A percentile compares a stretch with the other conserved stretches of the same genome.
Conservation (phyloP, 2,113 vertebrate genomes). For the Antennarius striatus region DNA sequence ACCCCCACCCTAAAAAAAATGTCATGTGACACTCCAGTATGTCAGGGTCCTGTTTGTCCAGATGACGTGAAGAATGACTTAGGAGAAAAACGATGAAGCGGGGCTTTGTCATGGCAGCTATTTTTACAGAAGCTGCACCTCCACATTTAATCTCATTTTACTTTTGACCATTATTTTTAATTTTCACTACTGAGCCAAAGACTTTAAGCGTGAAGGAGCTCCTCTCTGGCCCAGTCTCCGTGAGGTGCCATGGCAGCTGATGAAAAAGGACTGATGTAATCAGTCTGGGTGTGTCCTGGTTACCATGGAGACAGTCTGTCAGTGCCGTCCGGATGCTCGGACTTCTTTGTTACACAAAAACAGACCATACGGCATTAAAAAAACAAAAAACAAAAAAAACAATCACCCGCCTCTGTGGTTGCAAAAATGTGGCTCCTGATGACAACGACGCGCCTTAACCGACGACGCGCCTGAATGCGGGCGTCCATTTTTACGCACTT, state of each 20-base stretch:
- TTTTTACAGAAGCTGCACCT: not conserved
- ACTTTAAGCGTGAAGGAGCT: slow-evolving; percentile 35
- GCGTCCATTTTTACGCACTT: slow-evolving; percentile 36
- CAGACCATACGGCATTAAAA: slow-evolving; percentile 34
- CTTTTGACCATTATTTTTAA: not conserved
- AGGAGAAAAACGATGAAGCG: slow-evolving; percentile 16
- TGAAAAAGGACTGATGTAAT: slow-evolving; percentile 73
- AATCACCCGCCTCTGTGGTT: slow-evolving; percentile 16
- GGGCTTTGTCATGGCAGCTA: not conserved
- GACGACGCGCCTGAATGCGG: slow-evolving; percentile 11
- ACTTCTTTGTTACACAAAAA: slow-evolving; percentile 53
- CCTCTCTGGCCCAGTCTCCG: slow-evolving; percentile 39
- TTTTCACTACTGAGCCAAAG: slow-evolving; percentile 9
- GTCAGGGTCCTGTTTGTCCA: not conserved
- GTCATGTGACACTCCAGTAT: too few species aligned
- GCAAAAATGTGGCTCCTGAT: slow-evolving; percentile 35
- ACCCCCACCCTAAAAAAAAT: too few species aligned
- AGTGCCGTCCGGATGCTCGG: slow-evolving; percentile 50
- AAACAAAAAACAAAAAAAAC: slow-evolving; percentile 9
- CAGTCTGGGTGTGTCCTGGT: slow-evolving; percentile 75
- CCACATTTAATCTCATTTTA: not conserved
- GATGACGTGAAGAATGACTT: slow-evolving; percentile 39
- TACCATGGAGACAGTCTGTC: slow-evolving; percentile 73
- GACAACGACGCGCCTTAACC: slow-evolving; percentile 55
- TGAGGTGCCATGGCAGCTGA: slow-evolving; percentile 62